Evolutionary conservation across 2,888 invertebrate genomes (phyloP).

Genomic region (Protodeltote pygarga): DNA sequence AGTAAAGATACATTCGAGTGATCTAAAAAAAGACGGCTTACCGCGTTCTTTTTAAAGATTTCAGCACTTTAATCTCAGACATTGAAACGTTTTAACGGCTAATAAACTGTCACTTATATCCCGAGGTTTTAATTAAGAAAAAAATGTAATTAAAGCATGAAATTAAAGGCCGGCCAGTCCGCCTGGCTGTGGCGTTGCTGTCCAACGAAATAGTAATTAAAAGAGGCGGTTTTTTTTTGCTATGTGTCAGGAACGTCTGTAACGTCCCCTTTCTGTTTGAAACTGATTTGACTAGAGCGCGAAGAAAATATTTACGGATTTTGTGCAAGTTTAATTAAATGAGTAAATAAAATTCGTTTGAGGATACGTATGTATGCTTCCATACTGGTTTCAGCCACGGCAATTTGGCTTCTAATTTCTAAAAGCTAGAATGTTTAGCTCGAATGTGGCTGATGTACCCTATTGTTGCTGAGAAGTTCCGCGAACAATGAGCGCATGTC

Average conservation of each 20-base stretch:
- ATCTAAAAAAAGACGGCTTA: neutral
- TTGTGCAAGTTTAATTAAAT: slow-evolving; percentile 10
- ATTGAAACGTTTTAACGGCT: slow-evolving; percentile 9
- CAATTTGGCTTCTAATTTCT: no score
- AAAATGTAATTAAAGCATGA: slow-evolving; percentile 75
- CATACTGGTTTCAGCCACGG: no score
- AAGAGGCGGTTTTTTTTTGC: slow-evolving; percentile 55
- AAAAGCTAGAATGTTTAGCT: no score
- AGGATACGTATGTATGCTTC: no score
- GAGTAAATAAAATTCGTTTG: neutral
- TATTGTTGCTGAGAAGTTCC: no score
- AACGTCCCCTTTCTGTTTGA: slow-evolving; percentile 17
- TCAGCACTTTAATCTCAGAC: neutral
- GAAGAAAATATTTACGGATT: slow-evolving; percentile 23
- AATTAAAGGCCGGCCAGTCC: slow-evolving; percentile 68
- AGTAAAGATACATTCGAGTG: no score
- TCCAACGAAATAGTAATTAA: slow-evolving; percentile 70
- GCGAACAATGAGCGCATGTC: no score
- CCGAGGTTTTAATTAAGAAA: slow-evolving; percentile 49
- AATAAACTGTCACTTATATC: slow-evolving; percentile 36
- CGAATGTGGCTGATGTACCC: no score
- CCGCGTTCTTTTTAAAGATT: no score
- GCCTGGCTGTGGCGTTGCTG: slow-evolving; percentile 53
- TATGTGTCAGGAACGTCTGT: slow-evolving; percentile 31
- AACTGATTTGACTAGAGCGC: slow-evolving; percentile 22